These are phyloP conservation scores for Micromussa lordhowensis DNA, from an alignment of 92 coral and sea anemone species.

Conservation along the genomic window DNA sequence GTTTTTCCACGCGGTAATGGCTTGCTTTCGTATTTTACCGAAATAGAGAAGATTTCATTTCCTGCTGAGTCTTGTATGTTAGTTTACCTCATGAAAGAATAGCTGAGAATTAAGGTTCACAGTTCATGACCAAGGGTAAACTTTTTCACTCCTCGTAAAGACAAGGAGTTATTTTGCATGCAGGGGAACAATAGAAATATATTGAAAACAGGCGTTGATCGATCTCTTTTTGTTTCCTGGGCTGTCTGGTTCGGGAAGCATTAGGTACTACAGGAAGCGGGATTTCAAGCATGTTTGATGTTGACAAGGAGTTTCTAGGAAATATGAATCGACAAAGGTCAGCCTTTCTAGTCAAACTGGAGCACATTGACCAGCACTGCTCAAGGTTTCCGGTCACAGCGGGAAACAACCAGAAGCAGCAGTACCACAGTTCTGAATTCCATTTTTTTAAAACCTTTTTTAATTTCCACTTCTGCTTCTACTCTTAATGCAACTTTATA, in stretches of 20 bases:
- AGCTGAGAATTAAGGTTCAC: conserved; percentile 13
- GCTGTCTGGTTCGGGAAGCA: not conserved
- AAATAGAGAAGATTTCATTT: not conserved
- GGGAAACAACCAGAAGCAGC: too few species aligned
- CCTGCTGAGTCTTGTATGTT: conserved; percentile 6
- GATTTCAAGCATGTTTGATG: not conserved
- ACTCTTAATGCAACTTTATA: too few species aligned
- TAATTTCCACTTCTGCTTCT: too few species aligned
- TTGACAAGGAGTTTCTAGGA: not conserved
- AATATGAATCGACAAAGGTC: not conserved
- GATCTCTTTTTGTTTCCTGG: not conserved
- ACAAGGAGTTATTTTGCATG: not conserved
- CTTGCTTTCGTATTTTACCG: not conserved
- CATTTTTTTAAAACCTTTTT: too few species aligned
- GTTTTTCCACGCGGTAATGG: not conserved
- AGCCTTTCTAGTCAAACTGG: not conserved
- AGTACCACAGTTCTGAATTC: too few species aligned
- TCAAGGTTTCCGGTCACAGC: too few species aligned
- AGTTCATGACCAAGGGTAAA: conserved; percentile 1
- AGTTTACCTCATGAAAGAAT: conserved; percentile 4
- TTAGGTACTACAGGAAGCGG: not conserved
- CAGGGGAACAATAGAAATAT: conserved; percentile 2
- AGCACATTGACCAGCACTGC: not conserved
- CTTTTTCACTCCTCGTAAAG: not conserved
- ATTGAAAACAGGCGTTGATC: not conserved